A percentile compares a stretch with the other conserved stretches of the same genome.
Evolutionary conservation across 2,888 invertebrate genomes (phyloP).

Genomic region (Plagiodera versicolora): DNA sequence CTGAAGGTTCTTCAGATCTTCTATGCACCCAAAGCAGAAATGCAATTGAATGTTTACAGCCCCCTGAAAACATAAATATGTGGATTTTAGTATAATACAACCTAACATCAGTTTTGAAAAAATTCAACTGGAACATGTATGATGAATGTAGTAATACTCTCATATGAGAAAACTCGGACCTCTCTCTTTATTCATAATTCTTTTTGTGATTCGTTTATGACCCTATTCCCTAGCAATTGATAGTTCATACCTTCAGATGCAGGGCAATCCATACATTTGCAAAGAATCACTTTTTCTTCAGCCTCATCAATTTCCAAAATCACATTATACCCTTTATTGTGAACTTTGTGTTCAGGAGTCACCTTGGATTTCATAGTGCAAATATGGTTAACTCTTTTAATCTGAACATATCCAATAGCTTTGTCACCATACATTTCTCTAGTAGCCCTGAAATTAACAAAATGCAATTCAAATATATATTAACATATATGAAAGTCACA

Average conservation of each 20-base stretch:
- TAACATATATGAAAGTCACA: not conserved
- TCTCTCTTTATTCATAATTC: too few species aligned
- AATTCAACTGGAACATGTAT: not conserved
- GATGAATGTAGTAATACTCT: too few species aligned
- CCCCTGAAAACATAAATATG: not conserved
- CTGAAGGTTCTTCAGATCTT: slow-evolving; percentile 4
- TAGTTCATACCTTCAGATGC: not conserved
- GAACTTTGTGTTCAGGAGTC: not conserved
- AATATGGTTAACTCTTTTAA: not conserved
- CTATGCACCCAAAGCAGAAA: not conserved
- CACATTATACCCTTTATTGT: not conserved
- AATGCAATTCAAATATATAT: not conserved
- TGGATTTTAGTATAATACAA: not conserved
- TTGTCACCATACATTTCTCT: not conserved
- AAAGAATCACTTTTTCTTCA: not conserved
- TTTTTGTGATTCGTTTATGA: too few species aligned
- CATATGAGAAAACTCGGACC: not conserved
- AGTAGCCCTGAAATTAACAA: not conserved
- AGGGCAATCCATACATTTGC: not conserved
- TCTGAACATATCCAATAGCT: not conserved
- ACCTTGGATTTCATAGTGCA: not conserved
- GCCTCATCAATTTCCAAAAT: not conserved
- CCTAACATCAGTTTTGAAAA: too few species aligned
- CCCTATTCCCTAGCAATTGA: too few species aligned
- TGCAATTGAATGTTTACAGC: slow-evolving; percentile 2